Base-by-base conservation (phyloP, 2,888 invertebrate genomes). In the Eucera pruinosa region DNA sequence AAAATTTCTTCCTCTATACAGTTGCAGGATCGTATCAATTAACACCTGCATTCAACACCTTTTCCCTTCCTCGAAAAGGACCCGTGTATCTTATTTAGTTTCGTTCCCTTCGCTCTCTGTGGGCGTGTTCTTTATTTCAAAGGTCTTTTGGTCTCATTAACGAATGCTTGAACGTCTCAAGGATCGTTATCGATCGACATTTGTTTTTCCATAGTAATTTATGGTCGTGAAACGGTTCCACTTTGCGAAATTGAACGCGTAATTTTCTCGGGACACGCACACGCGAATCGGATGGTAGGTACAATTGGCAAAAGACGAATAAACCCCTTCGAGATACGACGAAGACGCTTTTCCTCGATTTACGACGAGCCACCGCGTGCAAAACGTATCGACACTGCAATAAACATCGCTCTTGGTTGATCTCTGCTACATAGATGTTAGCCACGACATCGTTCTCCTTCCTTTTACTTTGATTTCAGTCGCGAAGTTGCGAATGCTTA, bases 211-310 rank as follows among this genome's bases (percentile, higher is more conserved):
- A 72, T 62, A 36, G 68, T 82, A 87, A 87, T 87, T 85, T 86
- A 86, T 81, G 84, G 83, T 75, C 64, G 45, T 7, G 66, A 66
- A 62, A 58, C 30, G 18, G 36, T 15, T 81, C 82, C 88, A 88
- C 88, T 88, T 79, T 86, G 80, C 81, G 81, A 79, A 82, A 88
- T 88, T 88, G 83, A 85, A 88, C 86, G 82, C 73, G 82, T 77
- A 82, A 81, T 84, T 85, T 83, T 81, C 81, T 78, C 69, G 0
- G 41, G 9, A 39, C 71, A 69, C 74, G 73, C 75, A 76, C 13
- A 20, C 60, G 18, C 45, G 27, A 39, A 36, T 33, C 27, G n/a
- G 48, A 11, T n/a, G 7, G 9, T 6, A 15, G 7, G 2, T n/a
- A 4, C 0, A 1, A 3, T 0, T 5, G 5, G 18, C 11, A 45